Percentiles rank a stretch among this genome's conserved stretches.
phyloP scores from a whole-genome alignment of 2,797 vertebrate genomes.

The Gambusia yucatana region DNA sequence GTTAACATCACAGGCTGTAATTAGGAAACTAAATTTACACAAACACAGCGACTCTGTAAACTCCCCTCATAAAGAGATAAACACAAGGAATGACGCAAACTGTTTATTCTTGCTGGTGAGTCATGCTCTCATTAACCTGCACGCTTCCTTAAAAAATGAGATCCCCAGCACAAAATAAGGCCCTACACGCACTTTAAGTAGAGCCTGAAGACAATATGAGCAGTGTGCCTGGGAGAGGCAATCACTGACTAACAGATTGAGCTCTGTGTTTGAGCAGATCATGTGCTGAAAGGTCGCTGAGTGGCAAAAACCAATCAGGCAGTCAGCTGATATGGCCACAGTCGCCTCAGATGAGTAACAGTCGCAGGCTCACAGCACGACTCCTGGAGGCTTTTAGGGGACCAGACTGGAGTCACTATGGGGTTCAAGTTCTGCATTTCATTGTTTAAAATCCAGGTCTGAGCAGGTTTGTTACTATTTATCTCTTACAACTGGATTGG shows the following conservation, averaged over 20 bases:
- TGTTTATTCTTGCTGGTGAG: constrained; percentile 38
- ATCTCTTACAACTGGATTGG: not conserved
- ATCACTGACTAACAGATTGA: constrained; percentile 62
- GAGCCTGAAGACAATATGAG: constrained; percentile 52
- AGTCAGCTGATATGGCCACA: constrained; percentile 75
- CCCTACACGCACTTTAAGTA: constrained; percentile 13
- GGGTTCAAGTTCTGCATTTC: not conserved
- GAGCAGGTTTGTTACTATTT: not conserved
- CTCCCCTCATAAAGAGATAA: constrained; percentile 61
- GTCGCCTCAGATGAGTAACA: constrained; percentile 57
- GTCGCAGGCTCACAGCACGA: constrained; percentile 26
- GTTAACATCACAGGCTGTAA: constrained; percentile 49
- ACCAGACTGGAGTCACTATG: constrained; percentile 10
- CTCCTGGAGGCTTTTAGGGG: constrained; percentile 21
- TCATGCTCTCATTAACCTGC: constrained; percentile 60
- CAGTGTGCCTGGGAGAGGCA: constrained; percentile 44
- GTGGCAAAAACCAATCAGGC: constrained; percentile 63
- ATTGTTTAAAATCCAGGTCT: not conserved
- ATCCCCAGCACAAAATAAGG: constrained; percentile 11
- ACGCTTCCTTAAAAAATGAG: constrained; percentile 36
- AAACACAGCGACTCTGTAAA: constrained; percentile 59
- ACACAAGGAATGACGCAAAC: constrained; percentile 47
- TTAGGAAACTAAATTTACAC: constrained; percentile 55
- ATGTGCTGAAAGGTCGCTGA: constrained; percentile 68
- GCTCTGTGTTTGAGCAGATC: constrained; percentile 67